phyloP scores from a whole-genome alignment of 2,113 vertebrate species.

The crab-eating macaque (Macaca fascicularis) region DNA sequence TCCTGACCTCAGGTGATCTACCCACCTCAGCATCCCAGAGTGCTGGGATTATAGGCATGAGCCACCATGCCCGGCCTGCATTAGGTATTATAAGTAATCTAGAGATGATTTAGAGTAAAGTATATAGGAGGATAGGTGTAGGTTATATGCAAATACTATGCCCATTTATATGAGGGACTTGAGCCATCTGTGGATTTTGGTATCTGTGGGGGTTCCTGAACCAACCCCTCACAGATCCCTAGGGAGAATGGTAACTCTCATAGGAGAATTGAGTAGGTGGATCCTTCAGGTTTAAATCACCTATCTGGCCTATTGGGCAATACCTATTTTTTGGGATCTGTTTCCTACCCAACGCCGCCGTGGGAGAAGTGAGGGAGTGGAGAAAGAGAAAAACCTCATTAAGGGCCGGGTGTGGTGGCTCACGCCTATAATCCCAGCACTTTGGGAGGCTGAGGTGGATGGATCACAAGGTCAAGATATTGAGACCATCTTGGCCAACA shows the following conservation, averaged over 20 bases:
- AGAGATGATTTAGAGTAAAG: neutral
- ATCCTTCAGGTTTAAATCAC: neutral
- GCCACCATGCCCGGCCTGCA: too few relatives aligned
- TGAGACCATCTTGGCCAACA: too few relatives aligned
- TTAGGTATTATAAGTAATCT: neutral
- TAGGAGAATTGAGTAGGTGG: neutral
- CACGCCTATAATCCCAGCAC: too few relatives aligned
- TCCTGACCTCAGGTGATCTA: too few relatives aligned
- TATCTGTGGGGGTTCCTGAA: neutral
- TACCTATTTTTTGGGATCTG: neutral
- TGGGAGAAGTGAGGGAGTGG: fast-evolving
- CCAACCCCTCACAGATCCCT: neutral
- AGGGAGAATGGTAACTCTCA: neutral
- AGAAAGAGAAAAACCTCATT: neutral
- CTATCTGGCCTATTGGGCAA: too few relatives aligned
- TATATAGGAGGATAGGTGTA: neutral
- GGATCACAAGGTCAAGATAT: too few relatives aligned
- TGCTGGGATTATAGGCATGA: too few relatives aligned
- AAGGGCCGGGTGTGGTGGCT: too few relatives aligned
- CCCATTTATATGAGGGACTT: neutral
- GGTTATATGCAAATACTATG: neutral
- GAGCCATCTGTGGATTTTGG: neutral
- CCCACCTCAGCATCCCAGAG: too few relatives aligned
- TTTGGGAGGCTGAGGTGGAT: too few relatives aligned
- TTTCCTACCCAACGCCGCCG: neutral